Conservation (phyloP, 1,140 invertebrate genomes). For the Akabosia matsudoensis region DNA sequence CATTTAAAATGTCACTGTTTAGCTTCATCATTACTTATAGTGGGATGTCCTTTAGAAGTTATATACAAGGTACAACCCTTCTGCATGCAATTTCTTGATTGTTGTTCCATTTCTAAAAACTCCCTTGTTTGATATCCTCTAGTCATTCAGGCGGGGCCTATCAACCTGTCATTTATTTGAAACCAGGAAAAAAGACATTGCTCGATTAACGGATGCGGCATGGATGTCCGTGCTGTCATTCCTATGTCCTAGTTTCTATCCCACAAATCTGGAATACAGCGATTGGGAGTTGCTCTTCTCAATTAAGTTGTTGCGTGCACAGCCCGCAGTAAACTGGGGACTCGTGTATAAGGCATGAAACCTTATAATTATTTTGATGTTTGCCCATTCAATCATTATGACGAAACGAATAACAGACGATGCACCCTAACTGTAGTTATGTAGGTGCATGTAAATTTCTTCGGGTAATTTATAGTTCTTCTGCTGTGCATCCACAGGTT, state of each 20-base stretch:
- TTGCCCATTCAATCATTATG: too few relatives aligned
- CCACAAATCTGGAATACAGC: not conserved
- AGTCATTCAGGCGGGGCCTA: conserved; percentile 42
- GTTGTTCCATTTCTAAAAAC: not conserved
- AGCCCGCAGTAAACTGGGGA: conserved; percentile 71
- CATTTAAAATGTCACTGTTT: conserved; percentile 74
- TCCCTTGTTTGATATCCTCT: not conserved
- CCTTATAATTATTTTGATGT: too few relatives aligned
- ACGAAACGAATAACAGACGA: too few relatives aligned
- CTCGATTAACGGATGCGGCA: conserved; percentile 25
- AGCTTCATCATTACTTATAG: conserved; percentile 64
- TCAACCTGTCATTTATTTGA: conserved; percentile 40
- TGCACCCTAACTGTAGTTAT: not conserved
- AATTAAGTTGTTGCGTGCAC: conserved; percentile 65
- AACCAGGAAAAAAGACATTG: conserved; percentile 22
- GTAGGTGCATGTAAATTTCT: not conserved
- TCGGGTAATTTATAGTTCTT: not conserved
- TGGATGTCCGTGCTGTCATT: conserved; percentile 39
- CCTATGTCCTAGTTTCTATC: conserved; percentile 39
- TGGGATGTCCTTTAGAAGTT: conserved; percentile 66
- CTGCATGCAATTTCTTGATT: not conserved
- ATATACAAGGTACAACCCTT: conserved; percentile 63
- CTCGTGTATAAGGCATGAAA: conserved; percentile 69
- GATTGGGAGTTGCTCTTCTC: conserved; percentile 49
- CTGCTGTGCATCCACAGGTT: conserved; percentile 34